Evolutionary conservation across 2,797 vertebrate species (phyloP).

Genomic region (Cossypha dichroa): DNA sequence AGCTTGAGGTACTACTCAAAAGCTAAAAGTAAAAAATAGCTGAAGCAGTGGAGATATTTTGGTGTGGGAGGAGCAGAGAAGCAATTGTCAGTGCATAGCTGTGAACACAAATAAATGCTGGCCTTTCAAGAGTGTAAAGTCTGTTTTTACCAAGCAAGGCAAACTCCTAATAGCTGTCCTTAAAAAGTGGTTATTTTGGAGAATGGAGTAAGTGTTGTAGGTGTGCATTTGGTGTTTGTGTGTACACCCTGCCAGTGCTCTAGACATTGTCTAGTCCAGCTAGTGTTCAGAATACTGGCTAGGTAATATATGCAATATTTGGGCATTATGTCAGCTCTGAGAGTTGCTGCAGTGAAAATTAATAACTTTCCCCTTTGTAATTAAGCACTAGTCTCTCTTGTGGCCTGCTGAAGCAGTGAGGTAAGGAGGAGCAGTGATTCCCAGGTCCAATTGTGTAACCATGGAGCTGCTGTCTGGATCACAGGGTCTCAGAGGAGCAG

Average conservation of each 20-base stretch:
- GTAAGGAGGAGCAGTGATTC: neutral
- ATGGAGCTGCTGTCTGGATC: neutral
- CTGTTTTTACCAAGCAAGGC: neutral
- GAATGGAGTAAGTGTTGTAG: neutral
- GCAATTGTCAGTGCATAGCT: neutral
- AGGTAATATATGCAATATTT: neutral
- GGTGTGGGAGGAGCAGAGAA: neutral
- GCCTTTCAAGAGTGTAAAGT: neutral
- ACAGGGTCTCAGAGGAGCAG: neutral
- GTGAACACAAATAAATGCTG: neutral
- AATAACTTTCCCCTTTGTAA: neutral
- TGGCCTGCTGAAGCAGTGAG: neutral
- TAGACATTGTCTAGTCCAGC: neutral
- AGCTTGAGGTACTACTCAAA: neutral
- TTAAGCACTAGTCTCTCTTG: neutral
- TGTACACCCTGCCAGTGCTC: neutral
- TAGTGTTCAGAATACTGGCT: rapidly evolving
- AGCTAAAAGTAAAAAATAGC: neutral
- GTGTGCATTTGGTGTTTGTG: neutral
- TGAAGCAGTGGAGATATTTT: neutral
- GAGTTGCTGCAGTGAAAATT: neutral
- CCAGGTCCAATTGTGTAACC: neutral
- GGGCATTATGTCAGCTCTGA: neutral
- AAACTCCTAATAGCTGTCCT: neutral
- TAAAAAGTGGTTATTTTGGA: neutral